phyloP scores from a whole-genome alignment of 2,797 vertebrate species.

The Ctenopoma kingsleyae region DNA sequence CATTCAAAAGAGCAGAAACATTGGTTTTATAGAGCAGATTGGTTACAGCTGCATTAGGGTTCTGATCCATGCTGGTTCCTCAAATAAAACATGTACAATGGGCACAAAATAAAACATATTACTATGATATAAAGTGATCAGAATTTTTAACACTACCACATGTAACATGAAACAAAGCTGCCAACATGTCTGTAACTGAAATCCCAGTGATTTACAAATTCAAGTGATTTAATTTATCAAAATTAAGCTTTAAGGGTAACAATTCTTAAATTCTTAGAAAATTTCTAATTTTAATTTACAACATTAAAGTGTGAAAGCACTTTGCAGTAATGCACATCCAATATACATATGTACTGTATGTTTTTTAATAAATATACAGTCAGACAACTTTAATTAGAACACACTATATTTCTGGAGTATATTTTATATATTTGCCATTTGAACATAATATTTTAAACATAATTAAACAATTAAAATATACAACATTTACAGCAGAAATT shows the following conservation, averaged over 20 bases:
- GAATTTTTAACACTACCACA: not conserved
- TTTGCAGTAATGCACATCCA: too few relatives aligned
- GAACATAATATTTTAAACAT: not conserved
- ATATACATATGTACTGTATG: too few relatives aligned
- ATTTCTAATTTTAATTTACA: too few relatives aligned
- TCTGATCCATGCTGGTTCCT: not conserved
- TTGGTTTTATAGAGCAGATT: not conserved
- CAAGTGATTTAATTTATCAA: too few relatives aligned
- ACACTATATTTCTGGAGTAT: not conserved
- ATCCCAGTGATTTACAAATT: too few relatives aligned
- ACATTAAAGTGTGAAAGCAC: too few relatives aligned
- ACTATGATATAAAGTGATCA: slow-evolving; percentile 3
- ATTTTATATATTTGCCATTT: slow-evolving; percentile 1
- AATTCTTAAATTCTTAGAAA: too few relatives aligned
- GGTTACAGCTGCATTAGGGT: slow-evolving; percentile 18
- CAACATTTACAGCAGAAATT: too few relatives aligned
- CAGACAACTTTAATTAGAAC: not conserved
- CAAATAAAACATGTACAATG: slow-evolving; percentile 1
- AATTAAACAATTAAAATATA: too few relatives aligned
- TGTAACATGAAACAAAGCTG: too few relatives aligned
- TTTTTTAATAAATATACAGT: not conserved
- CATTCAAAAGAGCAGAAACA: slow-evolving; percentile 7
- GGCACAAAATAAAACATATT: not conserved
- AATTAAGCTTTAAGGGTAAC: too few relatives aligned
- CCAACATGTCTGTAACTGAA: not conserved